Evolutionary conservation across 2,888 invertebrate species (phyloP).

Genomic region (Saturnia japonica): DNA sequence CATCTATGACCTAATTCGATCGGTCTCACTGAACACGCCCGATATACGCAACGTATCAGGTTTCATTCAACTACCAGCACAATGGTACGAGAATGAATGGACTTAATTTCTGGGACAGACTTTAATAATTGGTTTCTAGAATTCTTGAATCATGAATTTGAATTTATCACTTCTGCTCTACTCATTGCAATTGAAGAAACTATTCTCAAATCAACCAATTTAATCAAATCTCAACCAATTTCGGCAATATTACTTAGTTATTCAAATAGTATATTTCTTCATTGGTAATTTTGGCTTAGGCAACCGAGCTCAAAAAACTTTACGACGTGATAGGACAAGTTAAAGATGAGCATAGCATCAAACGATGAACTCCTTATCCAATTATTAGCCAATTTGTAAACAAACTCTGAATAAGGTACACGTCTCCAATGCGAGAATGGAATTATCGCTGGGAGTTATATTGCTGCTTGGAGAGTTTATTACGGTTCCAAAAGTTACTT

Average conservation of each 20-base stretch:
- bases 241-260: too few species aligned
- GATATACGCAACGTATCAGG: neutral
- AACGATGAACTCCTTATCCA: neutral
- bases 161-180: neutral
- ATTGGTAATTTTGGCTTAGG: too few species aligned
- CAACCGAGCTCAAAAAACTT: neutral
- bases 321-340: neutral
- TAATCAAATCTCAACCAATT: too few species aligned
- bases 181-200: neutral
- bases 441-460: neutral
- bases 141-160: neutral
- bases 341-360: neutral
- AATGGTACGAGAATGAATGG: neutral
- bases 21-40: neutral
- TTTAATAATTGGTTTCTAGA: neutral
- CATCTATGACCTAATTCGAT: conserved; percentile 3
- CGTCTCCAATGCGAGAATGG: neutral
- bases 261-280: too few species aligned
- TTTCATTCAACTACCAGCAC: conserved; percentile 4
- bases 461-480: neutral
- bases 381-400: neutral
- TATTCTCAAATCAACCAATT: neutral
- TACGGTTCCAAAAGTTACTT: too few species aligned
- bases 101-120: neutral
- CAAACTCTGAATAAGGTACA: neutral